A percentile compares a stretch with the other conserved stretches of the same genome.
Evolutionary conservation across 2,797 vertebrate species (phyloP).

Genomic region (Trematomus bernacchii): DNA sequence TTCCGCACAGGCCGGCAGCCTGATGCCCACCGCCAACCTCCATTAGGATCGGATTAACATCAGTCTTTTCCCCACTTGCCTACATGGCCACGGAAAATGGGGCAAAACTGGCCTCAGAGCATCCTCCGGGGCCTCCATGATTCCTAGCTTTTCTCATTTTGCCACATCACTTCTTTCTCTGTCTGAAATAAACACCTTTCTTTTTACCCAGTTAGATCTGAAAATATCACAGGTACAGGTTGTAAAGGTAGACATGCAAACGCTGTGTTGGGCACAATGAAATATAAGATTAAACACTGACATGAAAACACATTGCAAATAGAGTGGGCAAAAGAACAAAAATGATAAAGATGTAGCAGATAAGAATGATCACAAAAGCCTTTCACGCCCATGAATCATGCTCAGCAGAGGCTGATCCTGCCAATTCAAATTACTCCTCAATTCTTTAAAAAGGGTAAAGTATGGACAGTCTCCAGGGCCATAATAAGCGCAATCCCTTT

Average conservation of each 20-base stretch:
- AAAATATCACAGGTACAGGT: conserved; percentile 11
- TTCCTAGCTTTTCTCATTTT: conserved; percentile 47
- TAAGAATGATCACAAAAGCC: conserved; percentile 15
- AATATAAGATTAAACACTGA: conserved; percentile 15
- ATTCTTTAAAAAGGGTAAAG: conserved; percentile 26
- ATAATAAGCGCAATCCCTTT: conserved; percentile 60
- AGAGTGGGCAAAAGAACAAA: conserved; percentile 8
- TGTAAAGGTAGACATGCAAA: neutral
- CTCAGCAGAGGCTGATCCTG: conserved; percentile 30
- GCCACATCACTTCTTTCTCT: conserved; percentile 8
- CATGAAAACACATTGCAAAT: conserved; percentile 14
- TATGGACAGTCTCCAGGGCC: conserved; percentile 24
- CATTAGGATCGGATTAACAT: conserved; percentile 67
- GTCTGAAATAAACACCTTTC: conserved; percentile 20
- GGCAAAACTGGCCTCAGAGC: conserved; percentile 54
- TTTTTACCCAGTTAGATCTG: conserved; percentile 29
- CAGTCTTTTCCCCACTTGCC: conserved; percentile 55
- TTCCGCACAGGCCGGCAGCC: conserved; percentile 42
- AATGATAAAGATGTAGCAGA: conserved; percentile 46
- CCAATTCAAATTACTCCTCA: conserved; percentile 37
- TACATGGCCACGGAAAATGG: conserved; percentile 66
- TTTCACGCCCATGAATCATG: neutral
- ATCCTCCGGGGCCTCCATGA: conserved; percentile 45
- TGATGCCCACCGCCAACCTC: conserved; percentile 63
- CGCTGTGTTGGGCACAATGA: conserved; percentile 8